Conservation (phyloP, 1,140 invertebrate genomes). For the Oncopodura yosiiana region DNA sequence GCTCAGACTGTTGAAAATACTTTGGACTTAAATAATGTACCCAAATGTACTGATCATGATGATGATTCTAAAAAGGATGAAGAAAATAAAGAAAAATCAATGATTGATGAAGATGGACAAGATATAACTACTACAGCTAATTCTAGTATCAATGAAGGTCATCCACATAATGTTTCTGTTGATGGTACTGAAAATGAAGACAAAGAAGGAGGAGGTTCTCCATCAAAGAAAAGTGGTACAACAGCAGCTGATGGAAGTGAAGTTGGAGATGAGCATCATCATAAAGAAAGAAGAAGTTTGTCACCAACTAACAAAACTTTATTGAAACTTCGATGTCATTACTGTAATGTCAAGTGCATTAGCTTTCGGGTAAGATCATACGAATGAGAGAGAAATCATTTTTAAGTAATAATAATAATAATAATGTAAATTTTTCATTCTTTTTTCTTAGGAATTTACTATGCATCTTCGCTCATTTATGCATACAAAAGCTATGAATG, state of each 20-base stretch:
- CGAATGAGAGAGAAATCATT: no score
- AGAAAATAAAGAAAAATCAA: background rate
- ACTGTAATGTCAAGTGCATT: constrained; percentile 27
- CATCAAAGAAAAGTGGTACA: background rate
- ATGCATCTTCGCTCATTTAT: constrained; percentile 21
- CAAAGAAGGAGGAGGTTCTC: background rate
- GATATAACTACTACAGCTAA: no score
- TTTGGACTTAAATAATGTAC: background rate
- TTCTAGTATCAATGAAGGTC: no score
- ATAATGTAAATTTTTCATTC: no score
- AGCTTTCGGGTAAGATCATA: constrained; percentile 26
- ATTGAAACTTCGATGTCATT: constrained; percentile 28
- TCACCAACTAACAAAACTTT: constrained; percentile 17
- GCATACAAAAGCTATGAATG: constrained; percentile 23
- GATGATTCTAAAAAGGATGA: background rate
- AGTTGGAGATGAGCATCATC: background rate
- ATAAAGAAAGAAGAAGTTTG: background rate
- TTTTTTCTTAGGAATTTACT: constrained; percentile 25
- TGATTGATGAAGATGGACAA: no score
- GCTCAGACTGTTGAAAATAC: background rate
- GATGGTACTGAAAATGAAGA: background rate
- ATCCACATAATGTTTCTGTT: background rate
- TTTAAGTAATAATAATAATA: background rate
- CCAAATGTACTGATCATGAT: background rate
- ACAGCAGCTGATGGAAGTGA: background rate